A percentile compares a stretch with the other conserved stretches of the same genome.
These are phyloP conservation scores for Myzus persicae DNA, from an alignment of 1,140 invertebrate species.

Conservation along the genomic window DNA sequence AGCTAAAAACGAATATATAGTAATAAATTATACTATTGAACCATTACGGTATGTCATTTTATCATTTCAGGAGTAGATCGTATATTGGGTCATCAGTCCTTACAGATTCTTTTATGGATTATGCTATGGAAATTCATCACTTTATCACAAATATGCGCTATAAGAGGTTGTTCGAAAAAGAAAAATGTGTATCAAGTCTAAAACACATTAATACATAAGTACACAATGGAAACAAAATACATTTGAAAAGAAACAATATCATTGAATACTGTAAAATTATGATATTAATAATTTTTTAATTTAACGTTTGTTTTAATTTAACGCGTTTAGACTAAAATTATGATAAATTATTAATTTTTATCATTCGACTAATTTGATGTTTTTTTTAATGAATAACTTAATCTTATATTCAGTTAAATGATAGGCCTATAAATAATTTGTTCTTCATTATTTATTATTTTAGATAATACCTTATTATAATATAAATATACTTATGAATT, in stretches of 20 bases:
- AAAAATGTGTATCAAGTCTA: background rate
- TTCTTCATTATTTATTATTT: too few species aligned
- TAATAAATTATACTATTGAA: background rate
- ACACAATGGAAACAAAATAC: too few species aligned
- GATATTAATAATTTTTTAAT: background rate
- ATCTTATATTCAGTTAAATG: background rate
- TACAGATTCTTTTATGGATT: background rate
- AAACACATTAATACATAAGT: too few species aligned
- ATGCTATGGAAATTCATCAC: background rate
- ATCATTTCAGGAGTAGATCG: too few species aligned
- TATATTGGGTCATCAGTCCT: too few species aligned
- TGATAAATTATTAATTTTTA: background rate
- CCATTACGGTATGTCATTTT: too few species aligned
- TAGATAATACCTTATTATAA: background rate
- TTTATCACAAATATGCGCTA: too few species aligned
- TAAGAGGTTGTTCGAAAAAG: background rate
- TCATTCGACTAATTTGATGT: background rate
- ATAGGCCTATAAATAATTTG: too few species aligned
- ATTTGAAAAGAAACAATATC: too few species aligned
- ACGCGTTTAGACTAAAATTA: background rate
- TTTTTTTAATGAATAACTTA: background rate
- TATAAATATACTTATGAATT: slow-evolving; percentile 65
- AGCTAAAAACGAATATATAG: background rate
- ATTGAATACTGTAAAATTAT: background rate
- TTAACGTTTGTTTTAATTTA: background rate